Base-by-base conservation (phyloP, 2,888 invertebrate genomes). In the Oeneis ivallda region DNA sequence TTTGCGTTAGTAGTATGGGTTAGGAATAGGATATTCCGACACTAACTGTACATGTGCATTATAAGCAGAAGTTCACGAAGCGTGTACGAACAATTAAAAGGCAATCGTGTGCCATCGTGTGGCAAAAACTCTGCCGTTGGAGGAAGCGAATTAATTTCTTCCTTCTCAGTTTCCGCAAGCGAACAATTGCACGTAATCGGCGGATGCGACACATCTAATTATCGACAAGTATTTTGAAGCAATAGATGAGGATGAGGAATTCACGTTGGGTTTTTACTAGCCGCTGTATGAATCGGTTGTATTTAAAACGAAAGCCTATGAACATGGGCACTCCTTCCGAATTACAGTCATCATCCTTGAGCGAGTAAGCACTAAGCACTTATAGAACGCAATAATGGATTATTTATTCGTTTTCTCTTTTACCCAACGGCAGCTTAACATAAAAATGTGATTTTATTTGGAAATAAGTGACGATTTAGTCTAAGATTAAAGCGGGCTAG, bases 11-110 rank as follows among this genome's bases (percentile, higher is more conserved):
- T 41, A 41, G n/a, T n/a, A n/a, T n/a, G n/a, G n/a, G n/a, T n/a
- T n/a, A n/a, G n/a, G n/a, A n/a, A n/a, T n/a, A 41, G 11, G 5
- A 13, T 41, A 41, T 13, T 13, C 39, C 13, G 54, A 17, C 11
- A 37, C 17, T 37, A 45, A 58, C 57, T 45, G 45, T 54, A 53
- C 50, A 45, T 58, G 65, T 58, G 64, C 60, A 71, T 60, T 56
- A 54, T 41, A 54, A 50, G 58, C 64, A 62, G 56, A 49, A 69
- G 53, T 66, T 62, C 34, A 52, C 49, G 64, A 63, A 76, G 74
- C 77, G 76, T 75, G 72, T 75, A 74, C 70, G 75, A 74, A 72
- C 73, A 74, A 76, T 70, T 72, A 67, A 70, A 69, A 68, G 60
- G 66, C 58, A 67, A 72, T 70, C 66, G 70, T 63, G 47, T 62